These are phyloP conservation scores for Heliothis virescens DNA, from an alignment of 1,140 invertebrate genomes.

Conservation along the genomic window DNA sequence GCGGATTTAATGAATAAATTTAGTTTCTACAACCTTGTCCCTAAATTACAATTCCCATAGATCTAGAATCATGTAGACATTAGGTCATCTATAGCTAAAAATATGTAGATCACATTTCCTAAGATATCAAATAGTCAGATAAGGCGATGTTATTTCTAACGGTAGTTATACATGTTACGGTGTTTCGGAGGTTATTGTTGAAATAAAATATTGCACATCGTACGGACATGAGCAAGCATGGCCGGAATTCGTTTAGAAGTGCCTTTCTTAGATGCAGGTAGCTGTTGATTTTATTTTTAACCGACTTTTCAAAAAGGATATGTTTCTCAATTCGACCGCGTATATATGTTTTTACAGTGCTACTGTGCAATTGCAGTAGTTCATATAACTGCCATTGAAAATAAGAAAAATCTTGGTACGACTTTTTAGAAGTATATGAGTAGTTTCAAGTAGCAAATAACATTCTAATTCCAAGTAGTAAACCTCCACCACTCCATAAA, in stretches of 20 bases:
- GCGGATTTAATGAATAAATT: not conserved
- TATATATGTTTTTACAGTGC: too few relatives aligned
- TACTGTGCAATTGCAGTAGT: too few relatives aligned
- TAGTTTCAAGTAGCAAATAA: too few relatives aligned
- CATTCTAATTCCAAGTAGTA: not conserved
- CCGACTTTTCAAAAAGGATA: too few relatives aligned
- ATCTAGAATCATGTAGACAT: constrained; percentile 16
- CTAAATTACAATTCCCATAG: constrained; percentile 23
- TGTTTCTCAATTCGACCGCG: too few relatives aligned
- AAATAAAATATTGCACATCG: constrained; percentile 31
- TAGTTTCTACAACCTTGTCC: not conserved
- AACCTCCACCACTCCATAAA: too few relatives aligned
- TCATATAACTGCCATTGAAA: too few relatives aligned
- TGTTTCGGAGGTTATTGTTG: not conserved
- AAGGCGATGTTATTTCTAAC: not conserved
- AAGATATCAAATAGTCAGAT: constrained; percentile 26
- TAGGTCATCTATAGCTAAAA: constrained; percentile 31
- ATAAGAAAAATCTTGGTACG: too few relatives aligned
- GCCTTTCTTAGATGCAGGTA: not conserved
- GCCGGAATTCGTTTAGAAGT: constrained; percentile 13
- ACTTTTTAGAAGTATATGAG: too few relatives aligned
- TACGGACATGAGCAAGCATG: constrained; percentile 4
- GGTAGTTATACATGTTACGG: constrained; percentile 6
- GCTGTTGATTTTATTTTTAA: too few relatives aligned
- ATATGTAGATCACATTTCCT: constrained; percentile 40